phyloP scores from a whole-genome alignment of 2,113 vertebrate genomes.

The Ictalurus furcatus region DNA sequence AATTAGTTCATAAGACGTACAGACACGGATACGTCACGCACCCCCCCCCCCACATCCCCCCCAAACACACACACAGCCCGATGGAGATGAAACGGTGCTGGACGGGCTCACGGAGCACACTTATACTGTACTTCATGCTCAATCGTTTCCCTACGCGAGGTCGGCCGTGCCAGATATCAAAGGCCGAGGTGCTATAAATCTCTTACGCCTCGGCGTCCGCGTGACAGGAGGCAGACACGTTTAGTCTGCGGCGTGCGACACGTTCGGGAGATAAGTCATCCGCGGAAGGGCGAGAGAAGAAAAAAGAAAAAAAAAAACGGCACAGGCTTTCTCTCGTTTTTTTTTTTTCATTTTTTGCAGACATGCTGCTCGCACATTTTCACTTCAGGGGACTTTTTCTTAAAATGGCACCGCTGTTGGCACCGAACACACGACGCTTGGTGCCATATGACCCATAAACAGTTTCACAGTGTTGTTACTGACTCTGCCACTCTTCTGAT shows the following conservation, averaged over 20 bases:
- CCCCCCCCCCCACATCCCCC: background rate
- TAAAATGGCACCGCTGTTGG: background rate
- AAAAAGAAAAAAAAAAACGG: background rate
- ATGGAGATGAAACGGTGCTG: slow-evolving; percentile 29
- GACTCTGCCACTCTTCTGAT: slow-evolving; percentile 13
- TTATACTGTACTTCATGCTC: background rate
- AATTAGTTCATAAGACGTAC: slow-evolving; percentile 23
- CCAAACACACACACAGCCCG: background rate
- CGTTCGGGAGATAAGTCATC: slow-evolving; percentile 34
- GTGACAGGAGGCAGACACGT: slow-evolving; percentile 38
- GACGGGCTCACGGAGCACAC: slow-evolving; percentile 17
- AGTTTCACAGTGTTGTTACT: slow-evolving; percentile 10
- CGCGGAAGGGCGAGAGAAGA: background rate
- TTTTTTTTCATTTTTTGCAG: background rate
- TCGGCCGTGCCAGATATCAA: slow-evolving; percentile 42
- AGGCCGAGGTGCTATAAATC: slow-evolving; percentile 46
- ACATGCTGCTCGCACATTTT: slow-evolving; percentile 47
- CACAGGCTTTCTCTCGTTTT: background rate
- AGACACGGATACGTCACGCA: background rate
- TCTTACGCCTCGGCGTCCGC: slow-evolving; percentile 4
- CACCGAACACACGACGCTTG: background rate
- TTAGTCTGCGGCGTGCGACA: slow-evolving; percentile 39
- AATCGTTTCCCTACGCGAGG: slow-evolving; percentile 47
- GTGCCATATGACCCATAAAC: slow-evolving; percentile 18
- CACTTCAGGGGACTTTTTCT: slow-evolving; percentile 22